Evolutionary conservation across 2,113 vertebrate species (phyloP), one percentile per base, ranked within the genome.

Genomic region (Bubalus kerabau): DNA sequence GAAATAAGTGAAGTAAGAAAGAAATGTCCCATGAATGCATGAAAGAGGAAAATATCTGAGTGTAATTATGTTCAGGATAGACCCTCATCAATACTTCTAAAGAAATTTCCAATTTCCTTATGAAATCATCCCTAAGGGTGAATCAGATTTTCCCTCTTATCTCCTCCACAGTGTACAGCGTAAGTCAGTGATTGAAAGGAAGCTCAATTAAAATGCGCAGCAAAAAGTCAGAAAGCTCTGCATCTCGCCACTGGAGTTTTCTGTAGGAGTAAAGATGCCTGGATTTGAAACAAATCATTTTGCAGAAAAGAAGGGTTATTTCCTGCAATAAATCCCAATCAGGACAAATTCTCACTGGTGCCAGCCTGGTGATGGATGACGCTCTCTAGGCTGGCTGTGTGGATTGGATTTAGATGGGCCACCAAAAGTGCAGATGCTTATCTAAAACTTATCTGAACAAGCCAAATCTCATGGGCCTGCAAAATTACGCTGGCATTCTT

Each of bases 341-440:
- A 78, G 67, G 54, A 91, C 11, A 52, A 52, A 5, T 82, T 95
- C 93, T 95, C 80, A 10, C 59, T 57, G 67, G 67, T 97, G 91
- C 95, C 95, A 78, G 52, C 3, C 0, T 17, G 40, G 90, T 93
- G 97, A 97, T 83, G 94, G 83, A 97, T 91, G 94, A 54, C 0
- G 5, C 59, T 94, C 90, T 95, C 83, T 13, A 43, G 67, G 67
- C 91, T 30, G 78, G 52, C 56, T 80, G 9, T 57, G 87, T 4
- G 36, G 80, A 36, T n/a, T 74, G 90, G 95, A 89, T 94, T 88
- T 95, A 82, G 90, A 97, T 43, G 52, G 92, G 94, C 93, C 84
- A 94, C 84, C 93, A 78, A 81, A 90, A 98, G 93, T 97, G 46
- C 93, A 97, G 95, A 97, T 94, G 88, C 67, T 90, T 97, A 93